These are phyloP conservation scores for Lasioglossum baleicum DNA, from an alignment of 1,140 invertebrate genomes.

Conservation along the genomic window DNA sequence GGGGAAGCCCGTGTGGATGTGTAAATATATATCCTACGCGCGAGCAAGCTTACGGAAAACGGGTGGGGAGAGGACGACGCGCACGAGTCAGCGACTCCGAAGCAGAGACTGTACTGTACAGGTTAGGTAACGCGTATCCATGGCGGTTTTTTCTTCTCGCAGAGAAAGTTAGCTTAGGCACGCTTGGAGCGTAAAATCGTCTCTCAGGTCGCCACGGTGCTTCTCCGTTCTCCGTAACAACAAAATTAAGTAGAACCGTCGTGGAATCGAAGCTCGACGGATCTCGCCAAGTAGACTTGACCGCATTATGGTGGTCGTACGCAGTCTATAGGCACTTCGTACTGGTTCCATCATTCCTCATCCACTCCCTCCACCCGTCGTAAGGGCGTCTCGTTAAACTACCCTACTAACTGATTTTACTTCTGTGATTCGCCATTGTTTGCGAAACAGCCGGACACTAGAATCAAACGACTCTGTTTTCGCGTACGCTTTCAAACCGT, in stretches of 20 bases:
- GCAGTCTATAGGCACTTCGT: no score
- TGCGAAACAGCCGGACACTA: no score
- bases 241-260: conserved; percentile 12
- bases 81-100: conserved; percentile 48
- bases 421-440: no score
- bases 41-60: background rate
- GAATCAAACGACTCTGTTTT: no score
- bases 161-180: conserved; percentile 65
- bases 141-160: conserved; percentile 52
- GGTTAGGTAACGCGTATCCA: conserved; percentile 64
- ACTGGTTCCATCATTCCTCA: no score
- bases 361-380: no score
- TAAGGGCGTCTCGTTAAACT: no score
- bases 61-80: conserved; percentile 29
- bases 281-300: no score
- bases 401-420: no score
- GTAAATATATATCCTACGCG: background rate
- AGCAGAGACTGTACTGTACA: conserved; percentile 43
- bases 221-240: conserved; percentile 7
- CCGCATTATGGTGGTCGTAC: no score
- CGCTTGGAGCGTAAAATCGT: conserved; percentile 63
- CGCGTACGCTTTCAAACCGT: background rate
- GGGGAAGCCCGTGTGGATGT: background rate
- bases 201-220: conserved; percentile 21
- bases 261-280: background rate